phyloP scores from a whole-genome alignment of 1,140 invertebrate species.

The Lanistes nyassanus region DNA sequence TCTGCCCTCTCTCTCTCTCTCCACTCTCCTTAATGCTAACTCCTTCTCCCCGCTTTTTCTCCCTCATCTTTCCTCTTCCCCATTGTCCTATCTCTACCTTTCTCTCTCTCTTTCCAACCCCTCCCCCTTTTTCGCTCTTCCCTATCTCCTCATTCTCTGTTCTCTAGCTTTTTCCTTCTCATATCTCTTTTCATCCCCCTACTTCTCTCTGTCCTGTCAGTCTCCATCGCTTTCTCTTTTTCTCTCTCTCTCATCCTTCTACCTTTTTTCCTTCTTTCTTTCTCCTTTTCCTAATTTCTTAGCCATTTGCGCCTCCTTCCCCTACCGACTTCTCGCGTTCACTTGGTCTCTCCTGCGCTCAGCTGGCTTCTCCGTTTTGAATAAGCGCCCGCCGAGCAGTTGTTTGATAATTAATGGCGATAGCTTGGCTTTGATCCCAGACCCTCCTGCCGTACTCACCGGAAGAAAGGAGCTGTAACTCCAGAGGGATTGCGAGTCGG shows the following conservation, averaged over 20 bases:
- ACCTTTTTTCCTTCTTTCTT: not conserved
- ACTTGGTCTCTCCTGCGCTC: no score
- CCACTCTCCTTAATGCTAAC: not conserved
- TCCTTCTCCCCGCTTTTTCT: not conserved
- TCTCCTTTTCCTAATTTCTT: not conserved
- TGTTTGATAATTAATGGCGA: no score
- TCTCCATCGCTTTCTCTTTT: not conserved
- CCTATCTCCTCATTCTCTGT: not conserved
- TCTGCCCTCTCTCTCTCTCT: not conserved
- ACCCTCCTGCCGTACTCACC: no score
- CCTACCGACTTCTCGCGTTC: no score
- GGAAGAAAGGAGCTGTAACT: no score
- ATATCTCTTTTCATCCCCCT: not conserved
- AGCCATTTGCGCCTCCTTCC: no score
- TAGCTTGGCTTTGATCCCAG: no score
- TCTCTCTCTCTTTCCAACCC: not conserved
- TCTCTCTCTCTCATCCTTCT: not conserved
- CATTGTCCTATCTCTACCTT: not conserved
- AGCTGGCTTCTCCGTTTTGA: no score
- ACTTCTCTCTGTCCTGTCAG: not conserved
- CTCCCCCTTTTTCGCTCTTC: not conserved
- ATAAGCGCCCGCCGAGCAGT: no score
- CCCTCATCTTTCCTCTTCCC: not conserved
- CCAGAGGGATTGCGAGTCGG: no score
- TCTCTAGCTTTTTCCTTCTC: not conserved